These are phyloP conservation scores for Bombus waltoni DNA, from an alignment of 1,140 invertebrate species.

Conservation along the genomic window DNA sequence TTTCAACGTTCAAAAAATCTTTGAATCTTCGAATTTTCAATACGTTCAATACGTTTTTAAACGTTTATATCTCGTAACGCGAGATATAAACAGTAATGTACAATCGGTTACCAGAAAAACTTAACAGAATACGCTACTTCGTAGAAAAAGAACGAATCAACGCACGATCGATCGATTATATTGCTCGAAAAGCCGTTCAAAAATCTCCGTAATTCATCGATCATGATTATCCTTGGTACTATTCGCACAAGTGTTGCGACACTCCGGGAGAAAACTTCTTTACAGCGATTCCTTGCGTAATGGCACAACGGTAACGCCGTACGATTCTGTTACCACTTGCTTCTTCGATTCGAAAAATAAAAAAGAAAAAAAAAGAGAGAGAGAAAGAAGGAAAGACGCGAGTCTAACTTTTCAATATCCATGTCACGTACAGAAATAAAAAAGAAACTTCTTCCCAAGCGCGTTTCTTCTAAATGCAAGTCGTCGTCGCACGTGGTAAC, in stretches of 20 bases:
- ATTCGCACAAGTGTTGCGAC: conserved; percentile 19
- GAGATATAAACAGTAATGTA: not conserved
- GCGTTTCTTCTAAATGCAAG: conserved; percentile 6
- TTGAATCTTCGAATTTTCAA: not conserved
- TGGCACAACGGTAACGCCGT: conserved; percentile 44
- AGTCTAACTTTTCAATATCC: not conserved
- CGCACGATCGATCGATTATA: conserved; percentile 49
- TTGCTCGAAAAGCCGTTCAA: conserved; percentile 38
- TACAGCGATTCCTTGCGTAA: conserved; percentile 26
- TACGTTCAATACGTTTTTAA: accelerated
- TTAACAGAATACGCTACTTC: not conserved
- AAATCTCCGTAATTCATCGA: not conserved
- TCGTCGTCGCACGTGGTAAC: conserved; percentile 30
- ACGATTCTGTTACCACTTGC: conserved; percentile 27
- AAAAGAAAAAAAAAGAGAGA: not conserved
- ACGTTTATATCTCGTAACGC: too few relatives aligned
- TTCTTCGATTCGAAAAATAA: not conserved
- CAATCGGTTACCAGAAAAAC: not conserved
- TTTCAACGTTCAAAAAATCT: not conserved
- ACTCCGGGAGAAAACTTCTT: conserved; percentile 18
- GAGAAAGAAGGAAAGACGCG: not conserved
- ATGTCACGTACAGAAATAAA: not conserved
- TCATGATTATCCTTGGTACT: not conserved
- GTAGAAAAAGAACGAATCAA: conserved; percentile 12
- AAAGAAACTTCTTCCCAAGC: not conserved